Evolutionary conservation across 2,113 vertebrate species (phyloP).

Genomic region (Atractosteus spatula): DNA sequence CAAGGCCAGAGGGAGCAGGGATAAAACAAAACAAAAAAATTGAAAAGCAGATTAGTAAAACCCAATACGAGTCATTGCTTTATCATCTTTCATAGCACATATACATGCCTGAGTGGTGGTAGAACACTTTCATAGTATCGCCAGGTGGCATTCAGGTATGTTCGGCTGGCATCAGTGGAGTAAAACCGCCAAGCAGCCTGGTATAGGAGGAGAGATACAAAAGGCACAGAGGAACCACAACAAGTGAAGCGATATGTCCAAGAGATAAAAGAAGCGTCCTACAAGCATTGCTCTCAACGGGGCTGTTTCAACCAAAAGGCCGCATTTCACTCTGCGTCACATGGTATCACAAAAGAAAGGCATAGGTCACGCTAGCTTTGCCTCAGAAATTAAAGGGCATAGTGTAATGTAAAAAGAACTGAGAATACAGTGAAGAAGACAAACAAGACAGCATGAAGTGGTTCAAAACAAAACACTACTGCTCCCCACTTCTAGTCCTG

Average conservation of each 20-base stretch:
- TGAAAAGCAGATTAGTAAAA: slow-evolving; percentile 75
- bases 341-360: neutral
- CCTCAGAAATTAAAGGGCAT: slow-evolving; percentile 10
- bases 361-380: neutral
- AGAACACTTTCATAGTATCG: slow-evolving; percentile 79
- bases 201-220: slow-evolving; percentile 61
- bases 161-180: slow-evolving; percentile 73
- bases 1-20: slow-evolving; percentile 51
- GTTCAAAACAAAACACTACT: no score
- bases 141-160: slow-evolving; percentile 79
- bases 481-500: no score
- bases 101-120: slow-evolving; percentile 84
- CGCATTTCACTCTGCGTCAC: neutral
- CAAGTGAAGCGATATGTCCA: slow-evolving; percentile 43
- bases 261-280: neutral
- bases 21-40: slow-evolving; percentile 36
- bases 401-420: no score
- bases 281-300: neutral
- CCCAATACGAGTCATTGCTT: slow-evolving; percentile 61
- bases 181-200: slow-evolving; percentile 83
- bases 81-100: slow-evolving; percentile 61
- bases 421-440: neutral
- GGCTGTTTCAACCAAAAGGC: neutral
- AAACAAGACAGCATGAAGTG: neutral
- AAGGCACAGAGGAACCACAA: slow-evolving; percentile 59